These are phyloP conservation scores for Actinia equina DNA, from an alignment of 64 coral and sea anemone genomes.

Conservation along the genomic window DNA sequence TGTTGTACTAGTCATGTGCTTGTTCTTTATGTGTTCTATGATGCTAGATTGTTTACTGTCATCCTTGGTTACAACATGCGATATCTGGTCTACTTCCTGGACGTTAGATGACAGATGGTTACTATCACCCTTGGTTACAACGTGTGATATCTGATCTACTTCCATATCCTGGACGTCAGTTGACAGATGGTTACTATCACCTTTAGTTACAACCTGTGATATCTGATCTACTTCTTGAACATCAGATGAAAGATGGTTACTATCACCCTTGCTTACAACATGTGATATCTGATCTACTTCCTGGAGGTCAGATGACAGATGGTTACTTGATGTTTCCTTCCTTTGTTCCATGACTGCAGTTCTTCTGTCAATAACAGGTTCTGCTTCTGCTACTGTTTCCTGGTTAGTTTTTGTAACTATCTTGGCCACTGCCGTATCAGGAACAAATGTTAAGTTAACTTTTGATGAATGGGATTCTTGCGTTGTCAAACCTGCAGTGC, in stretches of 20 bases:
- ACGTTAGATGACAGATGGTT: neutral
- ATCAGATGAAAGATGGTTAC: neutral
- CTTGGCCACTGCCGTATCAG: slow-evolving; percentile 48
- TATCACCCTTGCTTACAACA: no score
- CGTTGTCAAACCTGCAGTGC: neutral
- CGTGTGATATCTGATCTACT: no score
- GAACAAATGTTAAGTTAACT: slow-evolving; percentile 48
- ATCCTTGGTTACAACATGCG: no score
- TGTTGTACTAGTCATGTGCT: neutral
- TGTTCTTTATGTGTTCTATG: no score
- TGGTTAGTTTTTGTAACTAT: slow-evolving; percentile 38
- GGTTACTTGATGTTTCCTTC: neutral
- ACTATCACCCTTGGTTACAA: neutral
- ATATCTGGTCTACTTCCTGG: neutral
- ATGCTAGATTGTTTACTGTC: neutral
- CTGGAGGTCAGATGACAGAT: neutral
- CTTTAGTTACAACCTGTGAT: no score
- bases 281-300: no score
- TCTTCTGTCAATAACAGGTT: neutral
- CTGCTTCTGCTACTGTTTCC: neutral
- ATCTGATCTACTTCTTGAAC: neutral
- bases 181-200: neutral
- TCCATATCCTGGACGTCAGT: neutral
- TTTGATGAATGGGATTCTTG: neutral
- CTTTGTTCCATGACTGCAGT: slow-evolving; percentile 1